Percentiles rank a stretch among this genome's conserved stretches.
Evolutionary conservation across 1,140 invertebrate species (phyloP).

Genomic region (Euwallacea similis): DNA sequence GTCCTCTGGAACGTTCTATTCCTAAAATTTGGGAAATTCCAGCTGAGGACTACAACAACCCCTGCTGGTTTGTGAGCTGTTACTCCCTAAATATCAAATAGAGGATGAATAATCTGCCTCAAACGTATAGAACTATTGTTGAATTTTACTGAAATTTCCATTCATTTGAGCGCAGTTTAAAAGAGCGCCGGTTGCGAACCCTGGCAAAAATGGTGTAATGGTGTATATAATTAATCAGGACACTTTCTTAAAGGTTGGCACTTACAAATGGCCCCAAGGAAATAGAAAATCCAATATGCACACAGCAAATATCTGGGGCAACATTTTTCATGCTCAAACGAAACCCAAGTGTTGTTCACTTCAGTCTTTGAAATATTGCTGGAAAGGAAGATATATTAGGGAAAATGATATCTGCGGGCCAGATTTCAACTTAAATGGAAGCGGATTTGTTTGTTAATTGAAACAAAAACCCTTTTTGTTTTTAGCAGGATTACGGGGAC

Average conservation of each 20-base stretch:
- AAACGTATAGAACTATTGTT: too few species aligned
- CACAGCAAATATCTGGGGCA: constrained; percentile 37
- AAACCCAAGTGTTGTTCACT: constrained; percentile 36
- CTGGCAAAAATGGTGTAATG: neutral
- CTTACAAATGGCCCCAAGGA: constrained; percentile 20
- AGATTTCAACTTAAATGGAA: constrained; percentile 16
- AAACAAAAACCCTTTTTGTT: neutral
- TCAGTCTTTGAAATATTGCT: constrained; percentile 32
- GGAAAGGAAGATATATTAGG: constrained; percentile 36
- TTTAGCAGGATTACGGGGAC: too few species aligned
- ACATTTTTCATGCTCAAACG: constrained; percentile 38
- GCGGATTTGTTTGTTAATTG: constrained; percentile 14
- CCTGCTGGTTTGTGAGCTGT: too few species aligned
- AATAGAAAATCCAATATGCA: constrained; percentile 38
- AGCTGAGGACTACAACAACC: too few species aligned
- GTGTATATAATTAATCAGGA: constrained; percentile 20
- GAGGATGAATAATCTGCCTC: too few species aligned
- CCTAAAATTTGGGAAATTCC: too few species aligned
- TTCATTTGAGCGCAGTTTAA: too few species aligned
- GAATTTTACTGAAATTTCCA: too few species aligned
- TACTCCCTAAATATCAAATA: too few species aligned
- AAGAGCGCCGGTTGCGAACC: too few species aligned
- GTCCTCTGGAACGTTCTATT: too few species aligned
- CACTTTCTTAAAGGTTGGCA: constrained; percentile 27
- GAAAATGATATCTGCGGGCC: constrained; percentile 29